Conservation (phyloP, 1,140 invertebrate genomes). For the Nylanderia fulva region DNA sequence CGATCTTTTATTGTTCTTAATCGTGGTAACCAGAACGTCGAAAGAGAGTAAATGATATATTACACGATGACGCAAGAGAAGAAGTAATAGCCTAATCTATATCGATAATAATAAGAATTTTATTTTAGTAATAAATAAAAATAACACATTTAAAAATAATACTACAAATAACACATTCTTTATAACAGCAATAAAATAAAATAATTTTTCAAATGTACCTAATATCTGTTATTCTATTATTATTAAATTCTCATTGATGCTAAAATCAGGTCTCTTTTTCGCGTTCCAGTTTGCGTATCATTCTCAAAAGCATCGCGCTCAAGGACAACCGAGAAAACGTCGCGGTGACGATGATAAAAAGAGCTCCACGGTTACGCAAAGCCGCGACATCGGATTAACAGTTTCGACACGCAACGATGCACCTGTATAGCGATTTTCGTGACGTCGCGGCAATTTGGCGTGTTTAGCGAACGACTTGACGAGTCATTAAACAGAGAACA, state of each 20-base stretch:
- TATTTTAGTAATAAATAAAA: neutral
- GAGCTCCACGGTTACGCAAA: conserved; percentile 58
- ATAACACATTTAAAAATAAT: neutral
- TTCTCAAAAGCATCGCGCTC: neutral
- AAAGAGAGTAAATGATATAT: conserved; percentile 14
- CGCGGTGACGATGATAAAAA: neutral
- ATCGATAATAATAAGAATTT: neutral
- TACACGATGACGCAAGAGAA: neutral
- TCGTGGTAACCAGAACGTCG: neutral
- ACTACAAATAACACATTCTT: conserved; percentile 4
- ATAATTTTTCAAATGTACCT: neutral
- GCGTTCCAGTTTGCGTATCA: neutral
- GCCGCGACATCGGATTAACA: conserved; percentile 73
- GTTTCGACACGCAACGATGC: conserved; percentile 78
- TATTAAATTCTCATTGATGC: neutral
- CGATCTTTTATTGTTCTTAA: conserved; percentile 12
- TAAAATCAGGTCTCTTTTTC: neutral
- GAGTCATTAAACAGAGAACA: conserved; percentile 82
- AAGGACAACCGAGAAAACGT: neutral
- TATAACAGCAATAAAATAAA: neutral
- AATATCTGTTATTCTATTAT: neutral
- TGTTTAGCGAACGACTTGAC: conserved; percentile 80
- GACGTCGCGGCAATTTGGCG: conserved; percentile 78
- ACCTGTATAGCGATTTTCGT: conserved; percentile 79
- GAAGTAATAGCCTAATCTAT: neutral